These are phyloP conservation scores for Caenorhabditis zanzibari DNA, from an alignment of 2,888 invertebrate species.

Conservation along the genomic window DNA sequence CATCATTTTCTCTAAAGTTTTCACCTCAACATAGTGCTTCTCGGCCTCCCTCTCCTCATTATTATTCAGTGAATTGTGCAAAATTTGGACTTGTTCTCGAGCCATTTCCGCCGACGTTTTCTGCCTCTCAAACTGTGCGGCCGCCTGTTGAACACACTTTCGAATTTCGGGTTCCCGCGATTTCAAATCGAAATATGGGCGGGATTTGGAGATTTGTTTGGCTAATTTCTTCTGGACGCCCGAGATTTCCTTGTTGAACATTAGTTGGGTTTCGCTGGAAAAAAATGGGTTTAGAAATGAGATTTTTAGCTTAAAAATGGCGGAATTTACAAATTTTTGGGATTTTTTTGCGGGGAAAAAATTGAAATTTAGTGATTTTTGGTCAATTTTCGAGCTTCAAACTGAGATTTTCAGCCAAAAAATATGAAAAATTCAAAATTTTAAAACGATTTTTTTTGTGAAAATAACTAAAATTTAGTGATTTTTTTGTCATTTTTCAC, in stretches of 20 bases:
- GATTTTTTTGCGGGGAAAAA: no score
- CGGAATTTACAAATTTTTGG: no score
- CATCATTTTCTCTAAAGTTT: no score
- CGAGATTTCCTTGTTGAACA: slow-evolving; percentile 53
- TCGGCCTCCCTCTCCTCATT: slow-evolving; percentile 47
- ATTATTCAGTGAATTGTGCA: slow-evolving; percentile 41
- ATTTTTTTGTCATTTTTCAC: slow-evolving; percentile 1
- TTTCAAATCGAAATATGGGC: slow-evolving; percentile 55
- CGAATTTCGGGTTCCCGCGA: slow-evolving; percentile 40
- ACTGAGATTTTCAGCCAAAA: background rate
- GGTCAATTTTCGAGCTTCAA: background rate
- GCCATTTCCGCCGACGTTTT: slow-evolving; percentile 55
- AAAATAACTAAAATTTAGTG: no score
- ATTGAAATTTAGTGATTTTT: background rate
- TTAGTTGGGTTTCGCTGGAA: slow-evolving; percentile 63
- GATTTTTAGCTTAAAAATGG: background rate
- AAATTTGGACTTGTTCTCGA: slow-evolving; percentile 43
- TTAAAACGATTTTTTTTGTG: no score
- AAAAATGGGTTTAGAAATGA: background rate
- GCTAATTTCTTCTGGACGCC: slow-evolving; percentile 44
- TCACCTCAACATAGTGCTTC: slow-evolving; percentile 38
- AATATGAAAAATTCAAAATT: no score
- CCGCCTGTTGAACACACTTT: slow-evolving; percentile 58
- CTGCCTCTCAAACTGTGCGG: slow-evolving; percentile 52
- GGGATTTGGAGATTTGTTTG: slow-evolving; percentile 57